phyloP scores from a whole-genome alignment of 2,797 vertebrate species.

The Malurus splendens region DNA sequence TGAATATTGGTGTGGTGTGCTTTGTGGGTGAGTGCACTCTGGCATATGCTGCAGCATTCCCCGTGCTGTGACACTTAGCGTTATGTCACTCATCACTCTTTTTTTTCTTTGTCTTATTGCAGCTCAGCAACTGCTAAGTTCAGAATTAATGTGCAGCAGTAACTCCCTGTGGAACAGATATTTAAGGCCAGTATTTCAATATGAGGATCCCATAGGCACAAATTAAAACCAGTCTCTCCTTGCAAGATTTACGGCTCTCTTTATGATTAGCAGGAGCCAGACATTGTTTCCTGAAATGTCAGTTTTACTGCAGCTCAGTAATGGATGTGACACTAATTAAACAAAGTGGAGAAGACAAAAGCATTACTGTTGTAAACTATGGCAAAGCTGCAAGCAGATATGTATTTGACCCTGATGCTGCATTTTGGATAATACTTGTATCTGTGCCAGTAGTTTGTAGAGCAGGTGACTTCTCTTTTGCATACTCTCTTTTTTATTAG shows the following conservation, averaged over 20 bases:
- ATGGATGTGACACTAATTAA: conserved; percentile 5
- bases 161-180: neutral
- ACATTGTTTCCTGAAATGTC: neutral
- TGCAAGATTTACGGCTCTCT: neutral
- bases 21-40: neutral
- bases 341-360: conserved; percentile 9
- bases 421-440: neutral
- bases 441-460: neutral
- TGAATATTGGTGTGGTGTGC: neutral
- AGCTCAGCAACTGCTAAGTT: neutral
- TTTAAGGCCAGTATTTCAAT: neutral
- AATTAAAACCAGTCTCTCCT: neutral
- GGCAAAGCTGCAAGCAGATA: neutral
- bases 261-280: neutral
- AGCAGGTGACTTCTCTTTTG: neutral
- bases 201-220: neutral
- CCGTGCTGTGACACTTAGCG: neutral
- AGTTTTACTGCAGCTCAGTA: neutral
- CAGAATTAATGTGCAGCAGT: neutral
- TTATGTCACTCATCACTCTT: neutral
- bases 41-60: neutral
- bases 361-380: neutral
- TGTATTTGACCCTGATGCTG: neutral
- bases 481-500: neutral
- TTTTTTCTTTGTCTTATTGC: neutral